Evolutionary conservation across 2,888 invertebrate genomes (phyloP), one percentile per base, ranked within the genome.

Genomic region (Ophion obscuratus): DNA sequence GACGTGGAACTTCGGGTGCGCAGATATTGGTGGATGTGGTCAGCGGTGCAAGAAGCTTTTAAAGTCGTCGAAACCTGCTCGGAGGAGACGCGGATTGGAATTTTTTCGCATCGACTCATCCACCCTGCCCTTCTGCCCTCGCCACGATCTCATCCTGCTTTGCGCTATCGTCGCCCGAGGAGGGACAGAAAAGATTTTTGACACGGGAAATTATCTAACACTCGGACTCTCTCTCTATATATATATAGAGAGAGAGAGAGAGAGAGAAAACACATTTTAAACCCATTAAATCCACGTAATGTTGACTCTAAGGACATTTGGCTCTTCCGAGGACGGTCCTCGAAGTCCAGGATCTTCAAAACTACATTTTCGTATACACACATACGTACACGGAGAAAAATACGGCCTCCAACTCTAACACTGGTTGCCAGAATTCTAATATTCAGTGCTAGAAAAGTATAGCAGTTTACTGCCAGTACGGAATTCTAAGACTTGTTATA

Each of bases 201-300:
- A 90, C 89, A 86, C 89, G 89, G 85, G 87, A 92, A 91, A 92
- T 92, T 92, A 92, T 92, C 92, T 92, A 92, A 92, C 91, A 92
- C 88, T 89, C 83, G 59, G 47, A 20, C 57, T 68, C 53, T 44
- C 75, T n/a, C n/a, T n/a, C n/a, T n/a, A n/a, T n/a, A 47, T 77
- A 57, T 76, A 76, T 81, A 86, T 84, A 87, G 53, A 1, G n/a
- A n/a, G n/a, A n/a, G n/a, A n/a, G n/a, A n/a, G n/a, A n/a, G n/a
- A n/a, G n/a, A n/a, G n/a, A n/a, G 4, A 53, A 53, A 17, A 53
- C 11, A 53, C 4, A 14, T 53, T 53, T 14, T 14, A 17, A 53
- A 5, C 53, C 53, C 17, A 2, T 53, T 17, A 17, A 17, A 5
- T 40, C 53, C 5, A 53, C 5, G 53, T 14, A 53, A 17, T 0